Base-by-base conservation (phyloP, 2,113 vertebrate genomes). In the Nycticorax nycticorax region DNA sequence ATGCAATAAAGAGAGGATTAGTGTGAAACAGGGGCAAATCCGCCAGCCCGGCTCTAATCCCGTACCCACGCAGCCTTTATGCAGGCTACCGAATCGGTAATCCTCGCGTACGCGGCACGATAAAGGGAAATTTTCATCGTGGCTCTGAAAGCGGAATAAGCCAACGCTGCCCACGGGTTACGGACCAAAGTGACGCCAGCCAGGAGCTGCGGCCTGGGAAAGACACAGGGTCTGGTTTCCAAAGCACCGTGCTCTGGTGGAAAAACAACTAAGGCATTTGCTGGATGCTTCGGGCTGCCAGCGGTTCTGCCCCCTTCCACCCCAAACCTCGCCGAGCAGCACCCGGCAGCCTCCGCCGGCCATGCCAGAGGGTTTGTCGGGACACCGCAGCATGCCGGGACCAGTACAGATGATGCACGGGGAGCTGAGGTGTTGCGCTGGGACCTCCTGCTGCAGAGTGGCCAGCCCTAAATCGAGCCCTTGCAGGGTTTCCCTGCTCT, bases 201-300 rank as follows among this genome's bases (percentile, higher is more conserved):
- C 8, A 2, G 39, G 7, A 88, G 53, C 32, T 4, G 7, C 0
- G 5, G 33, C 16, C 45, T 0, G 0, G 26, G 15, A 37, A 57
- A 62, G 35, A 43, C 0, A 1, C n/a, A 14, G 69, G 50, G 13
- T 13, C 47, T 52, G 48, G 3, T 23, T 47, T 45, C 33, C 66
- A 84, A 72, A 53, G 33, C 52, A 9, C 7, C 2, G 0, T 4
- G 5, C 24, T 14, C 28, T 10, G 6, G 5, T 12, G 8, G 45
- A 27, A 60, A 62, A 55, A 52, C 57, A 50, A 35, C 3, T 1
- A 2, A 41, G 28, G 20, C 9, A 12, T 41, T 20, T 4, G 21
- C 57, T 43, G 66, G 47, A 20, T 32, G 16, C 7, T 22, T 10
- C 0, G 0, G 35, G 1, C 4, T 13, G 16, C 20, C 0, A 0